Evolutionary conservation across 2,797 vertebrate species (phyloP).

Genomic region (Momotus momota): DNA sequence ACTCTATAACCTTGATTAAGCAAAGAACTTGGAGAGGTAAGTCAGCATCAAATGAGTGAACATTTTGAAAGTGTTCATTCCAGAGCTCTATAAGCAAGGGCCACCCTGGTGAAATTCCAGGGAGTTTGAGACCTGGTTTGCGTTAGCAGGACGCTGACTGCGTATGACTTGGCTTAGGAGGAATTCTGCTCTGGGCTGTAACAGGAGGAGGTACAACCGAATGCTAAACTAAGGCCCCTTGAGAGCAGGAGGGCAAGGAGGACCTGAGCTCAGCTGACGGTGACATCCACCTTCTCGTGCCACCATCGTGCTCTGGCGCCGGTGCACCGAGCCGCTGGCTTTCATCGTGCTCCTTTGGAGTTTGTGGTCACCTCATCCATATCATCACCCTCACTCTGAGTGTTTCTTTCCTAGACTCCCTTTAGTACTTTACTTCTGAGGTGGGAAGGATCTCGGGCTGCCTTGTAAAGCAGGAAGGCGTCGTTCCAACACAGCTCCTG

Average conservation of each 20-base stretch:
- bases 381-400: background rate
- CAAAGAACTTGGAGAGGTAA: background rate
- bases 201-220: background rate
- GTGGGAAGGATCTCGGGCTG: background rate
- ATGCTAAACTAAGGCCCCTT: background rate
- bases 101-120: background rate
- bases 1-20: background rate
- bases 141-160: background rate
- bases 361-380: background rate
- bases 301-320: background rate
- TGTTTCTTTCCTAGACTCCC: background rate
- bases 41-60: background rate
- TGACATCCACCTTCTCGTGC: background rate
- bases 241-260: background rate
- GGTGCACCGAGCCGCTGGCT: background rate
- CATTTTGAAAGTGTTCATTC: background rate
- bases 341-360: background rate
- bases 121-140: background rate
- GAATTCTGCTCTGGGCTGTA: slow-evolving; percentile 8
- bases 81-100: background rate
- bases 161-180: background rate
- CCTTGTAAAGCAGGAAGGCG: background rate
- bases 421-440: background rate
- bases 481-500: background rate
- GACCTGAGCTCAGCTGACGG: rapidly evolving